A percentile compares a stretch with the other conserved stretches of the same genome.
phyloP scores from a whole-genome alignment of 2,888 invertebrate species.

The Sinhomidia bicolor region DNA sequence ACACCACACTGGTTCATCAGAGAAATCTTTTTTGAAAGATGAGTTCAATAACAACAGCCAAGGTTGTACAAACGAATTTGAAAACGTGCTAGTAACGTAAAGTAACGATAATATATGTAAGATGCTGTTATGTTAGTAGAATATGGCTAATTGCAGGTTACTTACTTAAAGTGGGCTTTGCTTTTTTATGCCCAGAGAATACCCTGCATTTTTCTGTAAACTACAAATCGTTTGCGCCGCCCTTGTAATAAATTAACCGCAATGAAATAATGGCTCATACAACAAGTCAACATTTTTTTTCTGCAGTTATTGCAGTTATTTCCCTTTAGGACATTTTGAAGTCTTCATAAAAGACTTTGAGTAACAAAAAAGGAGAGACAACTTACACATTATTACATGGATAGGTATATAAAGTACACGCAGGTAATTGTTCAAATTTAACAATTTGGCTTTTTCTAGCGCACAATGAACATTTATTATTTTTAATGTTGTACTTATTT shows the following conservation, averaged over 20 bases:
- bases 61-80: background rate
- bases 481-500: constrained; percentile 31
- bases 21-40: background rate
- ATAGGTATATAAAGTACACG: background rate
- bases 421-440: constrained; percentile 22
- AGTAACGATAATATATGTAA: background rate
- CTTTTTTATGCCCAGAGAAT: background rate
- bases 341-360: background rate
- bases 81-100: background rate
- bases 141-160: constrained; percentile 63
- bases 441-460: constrained; percentile 32
- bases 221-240: constrained; percentile 36
- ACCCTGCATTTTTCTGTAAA: constrained; percentile 25
- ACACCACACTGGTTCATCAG: background rate
- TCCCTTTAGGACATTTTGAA: constrained; percentile 31
- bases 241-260: constrained; percentile 49
- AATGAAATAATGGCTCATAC: constrained; percentile 19
- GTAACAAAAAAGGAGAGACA: background rate
- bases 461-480: constrained; percentile 33
- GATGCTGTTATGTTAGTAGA: constrained; percentile 37
- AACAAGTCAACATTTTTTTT: constrained; percentile 32
- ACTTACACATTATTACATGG: background rate
- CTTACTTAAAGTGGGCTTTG: constrained; percentile 11
- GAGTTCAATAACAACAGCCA: background rate
- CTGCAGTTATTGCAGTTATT: constrained; percentile 24